phyloP scores from a whole-genome alignment of 2,888 invertebrate genomes.

The Leptinotarsa rubiginosa region DNA sequence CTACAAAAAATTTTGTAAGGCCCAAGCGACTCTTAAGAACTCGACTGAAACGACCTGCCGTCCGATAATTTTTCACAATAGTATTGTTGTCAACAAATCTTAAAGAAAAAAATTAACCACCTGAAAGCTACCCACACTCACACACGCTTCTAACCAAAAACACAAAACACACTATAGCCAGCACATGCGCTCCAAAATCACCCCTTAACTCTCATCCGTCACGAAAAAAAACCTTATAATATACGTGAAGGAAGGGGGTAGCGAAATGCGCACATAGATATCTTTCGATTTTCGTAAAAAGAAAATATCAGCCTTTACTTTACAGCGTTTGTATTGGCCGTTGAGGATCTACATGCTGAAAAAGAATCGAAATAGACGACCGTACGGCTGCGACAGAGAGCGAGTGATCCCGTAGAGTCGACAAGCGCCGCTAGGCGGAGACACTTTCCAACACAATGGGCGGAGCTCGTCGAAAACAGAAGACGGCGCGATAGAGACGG shows the following conservation, averaged over 20 bases:
- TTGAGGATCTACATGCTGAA: conserved; percentile 35
- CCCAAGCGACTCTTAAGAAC: not conserved
- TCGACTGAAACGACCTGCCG: not conserved
- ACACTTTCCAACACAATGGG: conserved; percentile 70
- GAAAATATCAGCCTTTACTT: conserved; percentile 64
- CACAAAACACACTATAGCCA: conserved; percentile 45
- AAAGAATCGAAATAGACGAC: conserved; percentile 33
- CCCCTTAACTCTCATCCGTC: conserved; percentile 59
- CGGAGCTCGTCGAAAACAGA: conserved; percentile 72
- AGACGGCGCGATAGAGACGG: conserved; percentile 56
- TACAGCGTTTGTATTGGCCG: conserved; percentile 49
- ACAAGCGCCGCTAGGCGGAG: conserved; percentile 61
- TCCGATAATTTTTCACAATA: conserved; percentile 3
- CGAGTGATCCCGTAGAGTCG: conserved; percentile 30
- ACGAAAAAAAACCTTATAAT: conserved; percentile 60
- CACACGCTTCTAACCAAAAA: conserved; percentile 41
- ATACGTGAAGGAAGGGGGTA: conserved; percentile 60
- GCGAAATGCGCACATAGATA: conserved; percentile 58
- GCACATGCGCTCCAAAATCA: conserved; percentile 59
- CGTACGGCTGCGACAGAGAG: conserved; percentile 33
- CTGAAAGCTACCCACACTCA: conserved; percentile 43
- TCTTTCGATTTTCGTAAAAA: conserved; percentile 67
- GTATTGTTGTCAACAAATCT: conserved; percentile 30
- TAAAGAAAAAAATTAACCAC: conserved; percentile 34
- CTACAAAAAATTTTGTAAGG: too few species aligned